Evolutionary conservation across 2,797 vertebrate genomes (phyloP), one percentile per base, ranked within the genome.

Genomic region (Galaxias olidus): DNA sequence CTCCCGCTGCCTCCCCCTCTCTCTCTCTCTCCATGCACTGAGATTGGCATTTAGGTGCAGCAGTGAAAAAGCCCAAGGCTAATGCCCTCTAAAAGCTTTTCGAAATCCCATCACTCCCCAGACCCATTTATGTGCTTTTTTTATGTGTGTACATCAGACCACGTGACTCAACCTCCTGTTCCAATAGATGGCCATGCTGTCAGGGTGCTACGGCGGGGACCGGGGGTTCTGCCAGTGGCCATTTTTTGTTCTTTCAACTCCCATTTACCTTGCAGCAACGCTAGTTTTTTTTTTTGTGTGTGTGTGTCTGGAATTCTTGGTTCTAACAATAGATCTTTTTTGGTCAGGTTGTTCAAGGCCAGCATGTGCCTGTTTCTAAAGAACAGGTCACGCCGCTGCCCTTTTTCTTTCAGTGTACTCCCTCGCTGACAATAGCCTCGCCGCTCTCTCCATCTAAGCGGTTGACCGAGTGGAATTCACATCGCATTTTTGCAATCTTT

Each of bases 71-170:
- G 89, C 87, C 82, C 85, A 87, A 80, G 84, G 85, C 90, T 91
- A 89, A 92, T 91, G 90, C 87, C 87, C 83, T 85, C 88, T 91
- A 88, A 91, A 90, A 90, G 90, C 90, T 90, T 91, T 91, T 92
- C 89, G 89, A 91, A 91, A 88, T 89, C 90, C 87, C 84, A 86
- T 90, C 89, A 88, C 86, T 84, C 86, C 7, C 72, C 64, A 87
- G 84, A 83, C 86, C 84, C 84, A 84, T 89, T 89, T 89, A 82
- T 84, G 77, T 77, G 76, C 79, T 87, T 87, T 86, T n/a, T 87
- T 83, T 80, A 78, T 85, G 69, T 84, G 78, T 86, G 83, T 87
- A 85, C 80, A 85, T 89, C 81, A 67, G 69, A 60, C 86, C 85
- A 88, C 48, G 59, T 87, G 86, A 84, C 52, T 64, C 52, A 64